Base-by-base conservation (phyloP, 2,888 invertebrate species). In the Psococerastis gibbosa region DNA sequence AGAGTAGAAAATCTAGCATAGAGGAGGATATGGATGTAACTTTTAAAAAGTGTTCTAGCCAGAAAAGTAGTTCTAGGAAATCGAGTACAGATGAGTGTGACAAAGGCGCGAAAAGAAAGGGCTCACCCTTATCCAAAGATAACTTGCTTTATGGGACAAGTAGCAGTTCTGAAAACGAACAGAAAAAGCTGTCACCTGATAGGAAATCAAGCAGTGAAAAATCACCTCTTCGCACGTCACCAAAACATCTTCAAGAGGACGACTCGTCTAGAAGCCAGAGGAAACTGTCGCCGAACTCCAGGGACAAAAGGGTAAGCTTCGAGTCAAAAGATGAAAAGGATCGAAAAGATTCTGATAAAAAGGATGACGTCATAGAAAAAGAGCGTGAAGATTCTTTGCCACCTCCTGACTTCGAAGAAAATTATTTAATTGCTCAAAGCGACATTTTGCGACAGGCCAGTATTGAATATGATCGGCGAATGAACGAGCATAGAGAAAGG, bases 311-410 rank as follows among this genome's bases (percentile, higher is more conserved):
- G 11, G 38, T 38, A 4, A 38, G 38, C 20, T 38, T 38, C 20
- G 38, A 38, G 20, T 17, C 38, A 5, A 34, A 34, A 15, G 35
- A 34, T 8, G 35, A 34, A 9, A 34, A 34, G 18, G 18, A 17
- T 6, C 8, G 8, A 15, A 34, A 34, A 15, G 18, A 34, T 9
- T 8, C 6, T 6, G 33, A 33, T 33, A n/a, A n/a, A n/a, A 27
- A 6, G 27, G 27, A 9, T 6, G 8, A 6, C 6, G 17, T 22
- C 18, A 3, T 20, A 5, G 38, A 38, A 4, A 38, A 38, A 11
- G 38, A 38, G 13, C 38, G 38, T 13, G 38, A 38, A 38, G 38
- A 38, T 20, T 38, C 38, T 15, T 11, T 38, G 38, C 38, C 38
- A 4, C 38, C 38, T 5, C 38, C 38, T 22, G 38, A 38, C 20